phyloP scores from a whole-genome alignment of 2,797 vertebrate species.

The Pyrrhura leucotis region DNA sequence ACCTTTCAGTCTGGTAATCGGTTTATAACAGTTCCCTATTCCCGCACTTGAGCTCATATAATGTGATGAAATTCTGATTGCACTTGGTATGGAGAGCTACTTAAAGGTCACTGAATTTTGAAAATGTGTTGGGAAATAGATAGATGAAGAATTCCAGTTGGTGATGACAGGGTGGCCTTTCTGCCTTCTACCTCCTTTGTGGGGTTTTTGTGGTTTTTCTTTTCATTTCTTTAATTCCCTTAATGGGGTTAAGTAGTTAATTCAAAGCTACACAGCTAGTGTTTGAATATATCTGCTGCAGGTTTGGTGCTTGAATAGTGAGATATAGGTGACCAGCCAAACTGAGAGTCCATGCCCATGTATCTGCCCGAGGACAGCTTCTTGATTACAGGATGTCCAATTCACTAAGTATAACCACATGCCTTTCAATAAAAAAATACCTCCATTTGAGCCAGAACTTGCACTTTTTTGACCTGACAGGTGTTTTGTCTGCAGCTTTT shows the following conservation, averaged over 20 bases:
- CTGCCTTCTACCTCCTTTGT: neutral
- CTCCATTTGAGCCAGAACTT: neutral
- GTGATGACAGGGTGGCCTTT: neutral
- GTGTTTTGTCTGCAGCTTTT: neutral
- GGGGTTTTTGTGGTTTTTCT: neutral
- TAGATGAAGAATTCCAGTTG: neutral
- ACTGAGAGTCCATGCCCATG: neutral
- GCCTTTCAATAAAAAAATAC: neutral
- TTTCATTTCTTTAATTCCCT: neutral
- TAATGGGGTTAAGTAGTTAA: neutral
- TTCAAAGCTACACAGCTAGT: neutral
- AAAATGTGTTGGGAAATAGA: neutral
- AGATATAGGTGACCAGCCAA: neutral
- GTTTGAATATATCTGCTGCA: neutral
- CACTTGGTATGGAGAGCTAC: conserved; percentile 17
- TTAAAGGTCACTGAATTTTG: conserved; percentile 24
- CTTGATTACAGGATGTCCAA: neutral
- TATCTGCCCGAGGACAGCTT: neutral
- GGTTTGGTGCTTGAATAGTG: neutral
- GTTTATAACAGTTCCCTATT: conserved; percentile 26
- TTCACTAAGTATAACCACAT: neutral
- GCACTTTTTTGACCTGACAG: neutral
- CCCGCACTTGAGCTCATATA: conserved; percentile 1
- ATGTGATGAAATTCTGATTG: conserved; percentile 36
- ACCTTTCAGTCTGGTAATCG: neutral